Percentiles rank a stretch among this genome's conserved stretches.
These are phyloP conservation scores for Trichopria drosophilae DNA, from an alignment of 2,888 invertebrate species.

Conservation along the genomic window DNA sequence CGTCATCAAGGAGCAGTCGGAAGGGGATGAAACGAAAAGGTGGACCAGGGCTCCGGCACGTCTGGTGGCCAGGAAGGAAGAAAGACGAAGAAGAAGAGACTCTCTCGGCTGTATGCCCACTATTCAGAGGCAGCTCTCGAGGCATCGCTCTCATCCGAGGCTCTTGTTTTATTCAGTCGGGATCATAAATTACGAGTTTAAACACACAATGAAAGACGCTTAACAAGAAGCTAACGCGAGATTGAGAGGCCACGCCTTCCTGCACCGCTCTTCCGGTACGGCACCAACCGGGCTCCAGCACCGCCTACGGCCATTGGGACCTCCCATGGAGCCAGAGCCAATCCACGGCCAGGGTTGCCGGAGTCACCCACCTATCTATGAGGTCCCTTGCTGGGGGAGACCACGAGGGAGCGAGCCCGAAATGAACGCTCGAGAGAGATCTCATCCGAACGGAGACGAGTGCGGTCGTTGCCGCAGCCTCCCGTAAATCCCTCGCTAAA, in stretches of 20 bases:
- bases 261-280: conserved; percentile 45
- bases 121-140: conserved; percentile 33
- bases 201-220: conserved; percentile 60
- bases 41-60: too few species aligned
- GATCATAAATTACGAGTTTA: conserved; percentile 60
- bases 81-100: too few species aligned
- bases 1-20: too few species aligned
- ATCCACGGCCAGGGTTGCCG: conserved; percentile 36
- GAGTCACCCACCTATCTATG: too few species aligned
- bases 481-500: conserved; percentile 14
- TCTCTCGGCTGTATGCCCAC: conserved; percentile 1
- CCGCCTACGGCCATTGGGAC: conserved; percentile 40
- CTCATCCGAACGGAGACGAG: conserved; percentile 18
- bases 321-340: conserved; percentile 29
- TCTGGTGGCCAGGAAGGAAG: too few species aligned
- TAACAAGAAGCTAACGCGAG: conserved; percentile 60
- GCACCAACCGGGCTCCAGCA: conserved; percentile 44
- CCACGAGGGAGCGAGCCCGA: conserved; percentile 14
- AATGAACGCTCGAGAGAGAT: conserved; percentile 23
- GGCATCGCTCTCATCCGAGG: too few species aligned
- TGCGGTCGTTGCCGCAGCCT: conserved; percentile 23
- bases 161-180: conserved; percentile 60
- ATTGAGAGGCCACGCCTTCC: conserved; percentile 58
- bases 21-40: too few species aligned
- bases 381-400: too few species aligned